Conservation (phyloP, 2,888 invertebrate species). For the Elmis aenea region DNA sequence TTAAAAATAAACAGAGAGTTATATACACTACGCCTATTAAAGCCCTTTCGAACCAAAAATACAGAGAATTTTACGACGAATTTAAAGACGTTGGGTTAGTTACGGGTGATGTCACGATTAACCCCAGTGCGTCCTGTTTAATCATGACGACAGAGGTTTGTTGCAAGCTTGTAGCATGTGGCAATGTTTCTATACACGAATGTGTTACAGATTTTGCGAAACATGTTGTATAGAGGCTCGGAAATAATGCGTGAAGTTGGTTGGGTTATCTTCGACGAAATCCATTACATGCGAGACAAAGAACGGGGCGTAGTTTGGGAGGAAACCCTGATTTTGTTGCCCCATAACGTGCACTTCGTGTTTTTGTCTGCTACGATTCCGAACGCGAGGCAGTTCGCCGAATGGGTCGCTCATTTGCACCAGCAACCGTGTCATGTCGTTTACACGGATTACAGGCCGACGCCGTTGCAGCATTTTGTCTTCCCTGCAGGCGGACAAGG, state of each 20-base stretch:
- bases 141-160: conserved; percentile 99
- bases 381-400: conserved; percentile 93
- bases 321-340: conserved; percentile 94
- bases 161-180: conserved; percentile 3
- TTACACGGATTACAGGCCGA: conserved; percentile 96
- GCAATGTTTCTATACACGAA: not conserved
- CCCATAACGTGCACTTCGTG: conserved; percentile 97
- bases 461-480: conserved; percentile 96
- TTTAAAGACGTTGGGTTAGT: conserved; percentile 97
- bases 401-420: conserved; percentile 92
- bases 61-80: conserved; percentile 94
- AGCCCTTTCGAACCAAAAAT: conserved; percentile 98
- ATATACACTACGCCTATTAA: conserved; percentile 99
- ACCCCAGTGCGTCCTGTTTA: conserved; percentile 94
- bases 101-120: conserved; percentile 99
- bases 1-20: conserved; percentile 92
- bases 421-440: conserved; percentile 98
- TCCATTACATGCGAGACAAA: conserved; percentile 99
- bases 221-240: conserved; percentile 97
- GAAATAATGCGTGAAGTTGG: conserved; percentile 99
- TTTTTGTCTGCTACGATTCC: conserved; percentile 99
- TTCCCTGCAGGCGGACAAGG: conserved; percentile 96
- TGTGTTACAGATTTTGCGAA: conserved; percentile 76
- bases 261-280: conserved; percentile 99
- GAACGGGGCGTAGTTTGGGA: conserved; percentile 99